A percentile compares a stretch with the other conserved stretches of the same genome.
phyloP scores from a whole-genome alignment of 1,140 invertebrate genomes.

The Drosophila simulans region DNA sequence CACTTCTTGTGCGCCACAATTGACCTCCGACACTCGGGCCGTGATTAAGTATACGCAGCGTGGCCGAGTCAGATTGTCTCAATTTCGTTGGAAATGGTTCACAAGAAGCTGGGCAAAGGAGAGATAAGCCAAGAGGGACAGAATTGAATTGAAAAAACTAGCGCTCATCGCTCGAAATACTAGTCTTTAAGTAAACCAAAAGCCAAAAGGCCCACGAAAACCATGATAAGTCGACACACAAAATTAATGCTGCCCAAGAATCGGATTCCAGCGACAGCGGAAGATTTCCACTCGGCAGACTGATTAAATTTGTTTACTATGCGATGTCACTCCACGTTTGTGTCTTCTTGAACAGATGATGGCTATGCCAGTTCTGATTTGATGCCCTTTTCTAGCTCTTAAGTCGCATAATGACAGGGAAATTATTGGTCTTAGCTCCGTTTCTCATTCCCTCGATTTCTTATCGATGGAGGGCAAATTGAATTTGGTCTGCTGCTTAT shows the following conservation, averaged over 20 bases:
- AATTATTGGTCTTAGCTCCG: slow-evolving; percentile 15
- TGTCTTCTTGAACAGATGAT: slow-evolving; percentile 10
- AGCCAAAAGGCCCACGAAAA: slow-evolving; percentile 16
- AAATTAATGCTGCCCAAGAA: slow-evolving; percentile 41
- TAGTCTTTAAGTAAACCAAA: slow-evolving; percentile 11
- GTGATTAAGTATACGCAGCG: slow-evolving; percentile 28
- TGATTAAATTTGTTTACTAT: slow-evolving; percentile 79
- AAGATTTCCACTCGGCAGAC: slow-evolving; percentile 37
- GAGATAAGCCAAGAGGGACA: slow-evolving; percentile 28
- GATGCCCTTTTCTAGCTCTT: slow-evolving; percentile 49
- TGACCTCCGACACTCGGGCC: slow-evolving; percentile 6
- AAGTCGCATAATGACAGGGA: slow-evolving; percentile 52
- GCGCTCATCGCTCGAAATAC: slow-evolving; percentile 5
- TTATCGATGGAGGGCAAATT: slow-evolving; percentile 57
- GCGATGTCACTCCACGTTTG: slow-evolving; percentile 53
- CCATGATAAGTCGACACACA: slow-evolving; percentile 42
- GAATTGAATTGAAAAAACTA: slow-evolving; percentile 30
- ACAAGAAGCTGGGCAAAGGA: slow-evolving; percentile 6
- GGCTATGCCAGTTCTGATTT: slow-evolving; percentile 11
- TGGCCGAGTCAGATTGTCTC: neutral
- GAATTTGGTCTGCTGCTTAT: slow-evolving; percentile 52
- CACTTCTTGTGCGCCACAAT: slow-evolving; percentile 4
- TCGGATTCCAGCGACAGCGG: slow-evolving; percentile 22
- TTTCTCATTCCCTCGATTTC: neutral
- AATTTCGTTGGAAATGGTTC: neutral